phyloP scores from a whole-genome alignment of 2,113 vertebrate genomes.

The Platysteira castanea region DNA sequence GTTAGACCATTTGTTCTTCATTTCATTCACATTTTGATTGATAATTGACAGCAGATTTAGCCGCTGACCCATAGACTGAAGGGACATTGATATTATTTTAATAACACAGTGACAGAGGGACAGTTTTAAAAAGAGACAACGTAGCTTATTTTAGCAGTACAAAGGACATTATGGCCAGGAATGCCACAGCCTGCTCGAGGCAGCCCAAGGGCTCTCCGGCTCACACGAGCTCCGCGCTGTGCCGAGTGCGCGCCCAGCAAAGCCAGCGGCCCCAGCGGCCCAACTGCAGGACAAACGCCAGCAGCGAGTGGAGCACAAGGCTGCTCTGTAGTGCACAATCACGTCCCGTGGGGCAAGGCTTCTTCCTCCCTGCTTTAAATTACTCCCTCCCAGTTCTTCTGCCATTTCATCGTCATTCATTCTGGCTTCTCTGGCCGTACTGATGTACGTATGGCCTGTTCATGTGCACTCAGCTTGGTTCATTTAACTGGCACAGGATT shows the following conservation, averaged over 20 bases:
- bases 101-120: background rate
- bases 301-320: background rate
- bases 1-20: constrained; percentile 2
- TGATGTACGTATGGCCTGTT: accelerated
- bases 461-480: background rate
- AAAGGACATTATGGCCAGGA: background rate
- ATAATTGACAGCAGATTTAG: constrained; percentile 14
- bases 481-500: background rate
- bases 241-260: accelerated
- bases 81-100: background rate
- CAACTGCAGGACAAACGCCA: background rate
- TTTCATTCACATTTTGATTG: constrained; percentile 16
- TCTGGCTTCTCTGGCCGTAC: background rate
- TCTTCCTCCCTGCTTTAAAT: background rate
- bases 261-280: accelerated
- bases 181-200: accelerated
- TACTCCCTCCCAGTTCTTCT: background rate
- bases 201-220: background rate
- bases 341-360: background rate
- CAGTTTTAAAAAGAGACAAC: background rate
- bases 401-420: background rate
- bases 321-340: background rate
- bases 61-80: background rate
- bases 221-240: background rate
- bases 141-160: background rate